These are phyloP conservation scores for Chalcosyrphus nemorum DNA, from an alignment of 2,888 invertebrate species.

Conservation along the genomic window DNA sequence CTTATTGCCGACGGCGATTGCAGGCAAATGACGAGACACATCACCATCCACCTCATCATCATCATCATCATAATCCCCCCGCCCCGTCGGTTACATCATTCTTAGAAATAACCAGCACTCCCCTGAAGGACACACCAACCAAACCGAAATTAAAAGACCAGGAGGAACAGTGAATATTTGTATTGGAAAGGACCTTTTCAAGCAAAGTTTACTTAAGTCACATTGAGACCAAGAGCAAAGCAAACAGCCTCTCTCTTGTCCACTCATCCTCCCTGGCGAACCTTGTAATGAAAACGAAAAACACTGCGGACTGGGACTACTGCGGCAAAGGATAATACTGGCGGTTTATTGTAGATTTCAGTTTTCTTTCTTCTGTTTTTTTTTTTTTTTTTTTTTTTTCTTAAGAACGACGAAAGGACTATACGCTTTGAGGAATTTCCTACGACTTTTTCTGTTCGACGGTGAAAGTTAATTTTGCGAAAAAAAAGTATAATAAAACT, in stretches of 20 bases:
- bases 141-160: neutral
- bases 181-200: constrained; percentile 42
- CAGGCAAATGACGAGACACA: constrained; percentile 43
- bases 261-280: too few relatives aligned
- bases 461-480: constrained; percentile 49
- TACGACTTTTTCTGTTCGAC: neutral
- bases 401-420: neutral
- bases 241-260: neutral
- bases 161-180: constrained; percentile 25
- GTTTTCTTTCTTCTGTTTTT: neutral
- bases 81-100: neutral
- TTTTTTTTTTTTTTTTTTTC: neutral
- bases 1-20: constrained; percentile 10
- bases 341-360: constrained; percentile 28
- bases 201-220: constrained; percentile 43
- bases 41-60: constrained; percentile 29
- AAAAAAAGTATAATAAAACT: constrained; percentile 19
- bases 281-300: constrained; percentile 37
- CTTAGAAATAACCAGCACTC: neutral
- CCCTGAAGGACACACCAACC: constrained; percentile 11
- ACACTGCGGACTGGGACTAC: constrained; percentile 29
- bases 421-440: constrained; percentile 3
- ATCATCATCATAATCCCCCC: constrained; percentile 1
- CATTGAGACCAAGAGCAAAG: constrained; percentile 21
- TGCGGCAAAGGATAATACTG: constrained; percentile 28